These are phyloP conservation scores for Platycercus adscitus DNA, from an alignment of 2,113 vertebrate species.

Conservation along the genomic window DNA sequence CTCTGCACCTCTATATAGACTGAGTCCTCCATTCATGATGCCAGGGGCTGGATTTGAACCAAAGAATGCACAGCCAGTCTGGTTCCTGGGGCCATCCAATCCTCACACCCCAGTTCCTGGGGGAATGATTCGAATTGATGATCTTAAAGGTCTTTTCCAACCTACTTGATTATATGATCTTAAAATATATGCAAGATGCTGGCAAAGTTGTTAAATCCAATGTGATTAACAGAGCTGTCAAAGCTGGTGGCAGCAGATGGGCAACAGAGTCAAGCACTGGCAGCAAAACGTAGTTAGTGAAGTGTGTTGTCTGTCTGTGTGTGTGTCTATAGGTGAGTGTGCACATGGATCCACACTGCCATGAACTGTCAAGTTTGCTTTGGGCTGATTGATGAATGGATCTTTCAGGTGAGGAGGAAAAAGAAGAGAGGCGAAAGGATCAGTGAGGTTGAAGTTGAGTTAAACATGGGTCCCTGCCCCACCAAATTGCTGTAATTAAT, in stretches of 20 bases:
- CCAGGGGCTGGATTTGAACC: not conserved
- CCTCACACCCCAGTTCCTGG: not conserved
- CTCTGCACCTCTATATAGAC: not conserved
- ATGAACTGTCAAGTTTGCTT: slow-evolving; percentile 75
- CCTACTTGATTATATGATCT: not conserved
- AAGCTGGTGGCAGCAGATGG: slow-evolving; percentile 46
- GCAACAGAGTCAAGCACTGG: slow-evolving; percentile 67
- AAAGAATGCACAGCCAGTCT: not conserved
- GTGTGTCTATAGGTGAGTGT: not conserved
- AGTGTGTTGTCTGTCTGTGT: not conserved
- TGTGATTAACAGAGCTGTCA: slow-evolving; percentile 44
- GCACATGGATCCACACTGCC: fast-evolving
- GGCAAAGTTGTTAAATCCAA: not conserved
- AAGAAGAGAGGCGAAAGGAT: slow-evolving; percentile 41
- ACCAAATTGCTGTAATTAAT: slow-evolving; percentile 48
- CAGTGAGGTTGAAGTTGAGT: slow-evolving; percentile 78
- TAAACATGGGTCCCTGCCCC: slow-evolving; percentile 81
- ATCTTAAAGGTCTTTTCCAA: not conserved
- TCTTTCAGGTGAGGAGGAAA: slow-evolving; percentile 70
- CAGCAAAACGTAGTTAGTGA: slow-evolving; percentile 76
- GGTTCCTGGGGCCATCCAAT: not conserved
- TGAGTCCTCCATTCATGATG: not conserved
- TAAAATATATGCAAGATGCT: not conserved
- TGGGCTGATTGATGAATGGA: slow-evolving; percentile 86
- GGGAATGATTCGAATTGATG: not conserved